phyloP scores from a whole-genome alignment of 2,113 vertebrate species.

The Thomomys bottae region DNA sequence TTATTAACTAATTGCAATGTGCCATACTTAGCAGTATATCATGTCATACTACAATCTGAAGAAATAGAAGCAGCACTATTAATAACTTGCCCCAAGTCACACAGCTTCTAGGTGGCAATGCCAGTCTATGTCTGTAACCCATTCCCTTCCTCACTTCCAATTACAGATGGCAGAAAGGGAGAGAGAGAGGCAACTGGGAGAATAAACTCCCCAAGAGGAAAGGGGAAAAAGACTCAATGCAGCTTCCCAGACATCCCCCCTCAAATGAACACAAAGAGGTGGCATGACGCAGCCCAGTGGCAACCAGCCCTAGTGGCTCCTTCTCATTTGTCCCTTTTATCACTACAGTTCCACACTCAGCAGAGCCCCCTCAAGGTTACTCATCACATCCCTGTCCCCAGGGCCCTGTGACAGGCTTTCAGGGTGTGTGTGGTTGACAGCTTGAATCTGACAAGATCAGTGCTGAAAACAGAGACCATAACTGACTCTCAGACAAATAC shows the following conservation, averaged over 20 bases:
- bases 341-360: slow-evolving; percentile 73
- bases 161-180: not conserved
- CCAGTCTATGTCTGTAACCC: not conserved
- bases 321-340: slow-evolving; percentile 79
- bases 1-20: not conserved
- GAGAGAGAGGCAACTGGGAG: not conserved
- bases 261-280: slow-evolving; percentile 1
- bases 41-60: not conserved
- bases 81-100: not conserved
- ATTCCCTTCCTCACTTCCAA: not conserved
- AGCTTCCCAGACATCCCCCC: slow-evolving; percentile 24
- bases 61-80: slow-evolving; percentile 28
- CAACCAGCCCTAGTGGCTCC: slow-evolving; percentile 56
- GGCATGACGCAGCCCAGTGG: not conserved
- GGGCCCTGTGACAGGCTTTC: slow-evolving; percentile 72
- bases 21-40: not conserved
- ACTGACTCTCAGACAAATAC: slow-evolving; percentile 31
- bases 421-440: slow-evolving; percentile 77
- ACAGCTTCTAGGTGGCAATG: slow-evolving; percentile 9
- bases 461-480: slow-evolving; percentile 73
- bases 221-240: not conserved
- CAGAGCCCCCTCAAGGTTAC: slow-evolving; percentile 71
- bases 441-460: slow-evolving; percentile 82
- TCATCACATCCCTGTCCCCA: slow-evolving; percentile 66
- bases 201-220: too few relatives aligned